phyloP scores from a whole-genome alignment of 2,797 vertebrate genomes.

The Danionella dracula region DNA sequence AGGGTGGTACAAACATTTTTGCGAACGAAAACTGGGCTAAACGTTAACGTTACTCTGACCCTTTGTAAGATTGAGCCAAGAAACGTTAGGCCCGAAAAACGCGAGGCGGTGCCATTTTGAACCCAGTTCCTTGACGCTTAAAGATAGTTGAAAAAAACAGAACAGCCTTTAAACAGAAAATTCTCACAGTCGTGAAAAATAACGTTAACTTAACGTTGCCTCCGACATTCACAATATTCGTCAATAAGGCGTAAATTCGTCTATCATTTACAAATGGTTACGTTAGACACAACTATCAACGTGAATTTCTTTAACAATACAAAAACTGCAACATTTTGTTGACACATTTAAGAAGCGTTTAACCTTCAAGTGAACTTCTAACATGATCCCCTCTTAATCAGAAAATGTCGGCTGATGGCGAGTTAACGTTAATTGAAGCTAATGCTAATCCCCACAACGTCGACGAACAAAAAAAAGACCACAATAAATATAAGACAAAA shows the following conservation, averaged over 20 bases:
- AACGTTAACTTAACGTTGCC: too few relatives aligned
- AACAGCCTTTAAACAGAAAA: too few relatives aligned
- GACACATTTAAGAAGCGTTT: not conserved
- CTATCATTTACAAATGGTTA: too few relatives aligned
- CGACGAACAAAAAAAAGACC: not conserved
- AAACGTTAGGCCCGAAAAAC: conserved; percentile 8
- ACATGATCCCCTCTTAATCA: not conserved
- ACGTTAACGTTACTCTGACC: not conserved
- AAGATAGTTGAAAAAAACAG: too few relatives aligned
- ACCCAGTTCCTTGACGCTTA: not conserved
- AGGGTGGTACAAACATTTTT: not conserved
- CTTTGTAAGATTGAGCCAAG: not conserved
- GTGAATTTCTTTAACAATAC: not conserved
- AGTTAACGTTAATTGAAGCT: not conserved
- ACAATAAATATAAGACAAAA: not conserved
- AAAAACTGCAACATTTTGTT: fast-evolving
- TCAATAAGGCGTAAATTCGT: too few relatives aligned
- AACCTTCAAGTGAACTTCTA: not conserved
- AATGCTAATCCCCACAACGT: conserved; percentile 18
- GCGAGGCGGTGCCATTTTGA: not conserved
- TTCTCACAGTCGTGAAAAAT: too few relatives aligned
- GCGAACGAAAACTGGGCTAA: not conserved
- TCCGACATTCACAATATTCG: too few relatives aligned
- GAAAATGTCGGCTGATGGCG: conserved; percentile 10
- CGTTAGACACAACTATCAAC: too few relatives aligned